phyloP scores from a whole-genome alignment of 2,888 invertebrate species.

The Nephrotoma guestfalica region DNA sequence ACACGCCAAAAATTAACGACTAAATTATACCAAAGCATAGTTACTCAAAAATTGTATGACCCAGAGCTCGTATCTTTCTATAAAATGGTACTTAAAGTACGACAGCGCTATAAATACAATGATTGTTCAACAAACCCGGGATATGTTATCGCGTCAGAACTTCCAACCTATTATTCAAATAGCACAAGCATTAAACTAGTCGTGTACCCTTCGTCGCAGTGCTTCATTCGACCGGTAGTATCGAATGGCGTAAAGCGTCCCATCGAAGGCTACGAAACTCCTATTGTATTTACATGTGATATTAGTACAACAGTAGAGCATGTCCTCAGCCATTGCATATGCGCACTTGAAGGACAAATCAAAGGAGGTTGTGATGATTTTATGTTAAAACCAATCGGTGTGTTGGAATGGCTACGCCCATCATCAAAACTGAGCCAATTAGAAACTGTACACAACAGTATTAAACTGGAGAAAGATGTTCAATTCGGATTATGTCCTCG shows the following conservation, averaged over 20 bases:
- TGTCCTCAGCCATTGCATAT: constrained; percentile 69
- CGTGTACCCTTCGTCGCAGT: constrained; percentile 45
- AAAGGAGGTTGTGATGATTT: constrained; percentile 50
- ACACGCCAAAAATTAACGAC: constrained; percentile 32
- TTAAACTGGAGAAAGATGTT: constrained; percentile 83
- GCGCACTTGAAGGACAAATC: constrained; percentile 61
- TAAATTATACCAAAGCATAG: constrained; percentile 58
- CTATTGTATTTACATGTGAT: constrained; percentile 84
- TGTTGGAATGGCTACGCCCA: constrained; percentile 76
- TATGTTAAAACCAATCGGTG: constrained; percentile 54
- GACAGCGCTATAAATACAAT: constrained; percentile 59
- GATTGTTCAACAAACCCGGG: constrained; percentile 74
- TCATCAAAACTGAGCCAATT: constrained; percentile 76
- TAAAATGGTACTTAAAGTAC: constrained; percentile 62
- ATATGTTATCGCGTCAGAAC: constrained; percentile 74
- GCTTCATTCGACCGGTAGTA: constrained; percentile 15
- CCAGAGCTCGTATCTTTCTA: constrained; percentile 69
- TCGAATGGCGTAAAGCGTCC: constrained; percentile 16
- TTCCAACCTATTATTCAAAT: constrained; percentile 62
- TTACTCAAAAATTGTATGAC: constrained; percentile 51
- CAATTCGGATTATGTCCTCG: constrained; percentile 50
- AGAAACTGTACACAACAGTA: constrained; percentile 85
- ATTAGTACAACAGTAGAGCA: constrained; percentile 76
- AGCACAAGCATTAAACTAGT: constrained; percentile 81
- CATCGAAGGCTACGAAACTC: constrained; percentile 36